phyloP scores from a whole-genome alignment of 2,113 vertebrate species.

The Hemiscyllium ocellatum region DNA sequence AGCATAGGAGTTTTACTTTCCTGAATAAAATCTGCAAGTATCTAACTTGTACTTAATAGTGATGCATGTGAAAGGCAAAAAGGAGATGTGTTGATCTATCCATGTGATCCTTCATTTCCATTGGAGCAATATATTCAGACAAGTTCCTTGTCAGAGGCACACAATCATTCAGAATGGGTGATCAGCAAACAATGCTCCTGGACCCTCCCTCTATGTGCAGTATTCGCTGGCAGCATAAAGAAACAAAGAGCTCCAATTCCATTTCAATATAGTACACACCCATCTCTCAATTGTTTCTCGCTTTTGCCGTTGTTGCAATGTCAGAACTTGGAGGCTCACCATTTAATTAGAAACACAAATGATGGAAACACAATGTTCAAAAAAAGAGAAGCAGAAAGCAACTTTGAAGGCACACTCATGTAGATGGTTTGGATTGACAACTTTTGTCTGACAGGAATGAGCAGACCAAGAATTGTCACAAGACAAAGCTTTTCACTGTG shows the following conservation, averaged over 20 bases:
- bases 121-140: background rate
- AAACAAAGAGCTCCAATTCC: no score
- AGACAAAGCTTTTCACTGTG: no score
- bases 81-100: background rate
- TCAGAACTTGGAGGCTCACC: no score
- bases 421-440: no score
- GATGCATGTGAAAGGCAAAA: background rate
- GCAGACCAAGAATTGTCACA: no score
- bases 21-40: background rate
- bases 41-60: background rate
- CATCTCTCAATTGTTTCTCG: no score
- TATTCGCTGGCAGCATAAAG: background rate
- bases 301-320: no score
- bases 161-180: background rate
- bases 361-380: no score
- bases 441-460: no score
- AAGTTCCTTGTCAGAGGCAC: background rate
- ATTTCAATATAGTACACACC: no score
- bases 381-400: no score
- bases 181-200: background rate
- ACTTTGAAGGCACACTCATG: background rate
- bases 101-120: background rate
- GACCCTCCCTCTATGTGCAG: background rate
- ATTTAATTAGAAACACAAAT: no score
- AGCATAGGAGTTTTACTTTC: background rate